Percentiles rank a stretch among this genome's conserved stretches.
Evolutionary conservation across 1,140 invertebrate species (phyloP).

Genomic region (Calephelis nemesis): DNA sequence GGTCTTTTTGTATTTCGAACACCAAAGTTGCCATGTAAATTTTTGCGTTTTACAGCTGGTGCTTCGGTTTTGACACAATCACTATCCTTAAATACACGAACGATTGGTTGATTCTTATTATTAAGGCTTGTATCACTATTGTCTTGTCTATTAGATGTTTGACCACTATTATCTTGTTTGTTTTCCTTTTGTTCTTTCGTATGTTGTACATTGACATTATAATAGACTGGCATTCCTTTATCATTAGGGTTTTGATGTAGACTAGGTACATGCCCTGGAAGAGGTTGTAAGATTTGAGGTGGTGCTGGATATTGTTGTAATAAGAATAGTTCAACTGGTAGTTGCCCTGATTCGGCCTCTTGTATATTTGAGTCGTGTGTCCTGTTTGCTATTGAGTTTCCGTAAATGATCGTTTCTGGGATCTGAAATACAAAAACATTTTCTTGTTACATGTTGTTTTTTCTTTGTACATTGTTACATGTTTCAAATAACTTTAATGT

Average conservation of each 20-base stretch:
- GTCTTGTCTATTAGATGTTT: conserved; percentile 2
- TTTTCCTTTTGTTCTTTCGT: conserved; percentile 16
- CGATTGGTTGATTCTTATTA: conserved; percentile 38
- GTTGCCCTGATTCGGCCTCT: conserved; percentile 6
- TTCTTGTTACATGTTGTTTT: too few species aligned
- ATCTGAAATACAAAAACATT: conserved; percentile 16
- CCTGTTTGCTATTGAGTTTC: conserved; percentile 18
- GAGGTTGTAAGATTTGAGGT: neutral
- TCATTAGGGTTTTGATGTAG: neutral
- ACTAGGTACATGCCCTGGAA: neutral
- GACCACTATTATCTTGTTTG: conserved; percentile 9
- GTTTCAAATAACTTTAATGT: too few species aligned
- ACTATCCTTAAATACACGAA: conserved; percentile 62
- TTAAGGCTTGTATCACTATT: conserved; percentile 12
- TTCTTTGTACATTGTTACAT: too few species aligned
- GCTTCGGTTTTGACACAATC: conserved; percentile 49
- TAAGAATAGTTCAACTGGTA: neutral
- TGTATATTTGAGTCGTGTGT: conserved; percentile 23
- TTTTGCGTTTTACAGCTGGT: conserved; percentile 28
- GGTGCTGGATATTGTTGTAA: neutral
- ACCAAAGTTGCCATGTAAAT: conserved; percentile 48
- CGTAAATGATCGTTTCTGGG: conserved; percentile 3
- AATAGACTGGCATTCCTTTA: conserved; percentile 6
- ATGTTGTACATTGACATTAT: conserved; percentile 27
- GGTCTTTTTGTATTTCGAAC: conserved; percentile 38